Base-by-base conservation (phyloP, 2,797 vertebrate genomes). In the Bovichtus variegatus region DNA sequence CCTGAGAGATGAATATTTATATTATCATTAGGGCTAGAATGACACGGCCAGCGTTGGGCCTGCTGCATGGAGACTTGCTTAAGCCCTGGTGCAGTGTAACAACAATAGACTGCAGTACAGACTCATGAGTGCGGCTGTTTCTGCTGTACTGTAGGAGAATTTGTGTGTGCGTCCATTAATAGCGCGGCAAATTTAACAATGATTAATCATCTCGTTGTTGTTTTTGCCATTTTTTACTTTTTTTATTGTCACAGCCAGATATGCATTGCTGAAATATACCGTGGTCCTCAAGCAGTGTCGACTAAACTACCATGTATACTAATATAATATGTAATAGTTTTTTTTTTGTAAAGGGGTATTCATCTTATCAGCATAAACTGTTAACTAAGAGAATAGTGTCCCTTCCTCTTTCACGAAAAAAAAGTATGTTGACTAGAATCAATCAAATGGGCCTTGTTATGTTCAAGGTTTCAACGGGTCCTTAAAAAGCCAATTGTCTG, bases 1-100 rank as follows among this genome's bases (percentile, higher is more conserved):
- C 88, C 49, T 27, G 91, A 84, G 90, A 82, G 79, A 76, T 34
- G 57, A 80, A 77, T 90, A 87, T 91, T 92, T 92, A 92, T 92
- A 83, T 89, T 90, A 86, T 83, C 58, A 86, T 91, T 87, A 84
- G 77, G 34, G 73, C 59, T 78, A 70, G 81, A 78, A 84, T 90
- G 88, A 91, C 84, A 81, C 15, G 34, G 76, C 62, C 49, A 27
- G 61, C 38, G 54, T 34, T 10, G 21, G 46, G 41, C 25, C 75
- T 51, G 72, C 40, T 69, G 84, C 59, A 27, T n/a, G 23, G 58
- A 78, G 49, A 50, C 75, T 84, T 81, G 70, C 76, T 38, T 83
- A 83, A 77, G 80, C 21, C 6, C 2, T 11, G n/a, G 43, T 55
- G 41, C 72, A 67, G 54, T 7, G 21, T 40, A 31, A 47, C 60